A percentile compares a stretch with the other conserved stretches of the same genome.
These are phyloP conservation scores for Eudyptes chrysolophus DNA, from an alignment of 2,113 vertebrate genomes.

Conservation along the genomic window DNA sequence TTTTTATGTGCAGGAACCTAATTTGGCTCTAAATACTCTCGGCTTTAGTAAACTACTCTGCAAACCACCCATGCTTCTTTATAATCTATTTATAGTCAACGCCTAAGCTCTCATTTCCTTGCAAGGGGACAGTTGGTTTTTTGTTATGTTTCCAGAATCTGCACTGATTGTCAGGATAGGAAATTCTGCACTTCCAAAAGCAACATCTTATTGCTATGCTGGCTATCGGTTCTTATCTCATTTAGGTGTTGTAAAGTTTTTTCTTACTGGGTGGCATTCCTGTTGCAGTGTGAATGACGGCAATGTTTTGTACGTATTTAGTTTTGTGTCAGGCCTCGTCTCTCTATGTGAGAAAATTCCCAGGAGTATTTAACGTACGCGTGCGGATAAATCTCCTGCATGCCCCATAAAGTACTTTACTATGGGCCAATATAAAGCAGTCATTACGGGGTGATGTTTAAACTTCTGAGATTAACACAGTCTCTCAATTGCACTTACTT, in stretches of 20 bases:
- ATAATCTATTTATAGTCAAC: not conserved
- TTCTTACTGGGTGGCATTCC: slow-evolving; percentile 69
- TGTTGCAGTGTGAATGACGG: slow-evolving; percentile 17
- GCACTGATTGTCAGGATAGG: not conserved
- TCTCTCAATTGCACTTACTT: slow-evolving; percentile 59
- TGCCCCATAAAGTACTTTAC: slow-evolving; percentile 67
- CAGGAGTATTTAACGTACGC: slow-evolving; percentile 54
- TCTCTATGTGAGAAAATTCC: slow-evolving; percentile 69
- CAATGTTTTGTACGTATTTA: slow-evolving; percentile 29
- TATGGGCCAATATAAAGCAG: slow-evolving; percentile 54
- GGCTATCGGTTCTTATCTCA: slow-evolving; percentile 31
- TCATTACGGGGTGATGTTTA: slow-evolving; percentile 52
- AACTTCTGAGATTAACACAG: slow-evolving; percentile 65
- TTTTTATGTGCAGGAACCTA: not conserved
- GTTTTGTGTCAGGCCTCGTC: slow-evolving; percentile 28
- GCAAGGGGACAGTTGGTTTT: not conserved
- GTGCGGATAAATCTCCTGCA: slow-evolving; percentile 62
- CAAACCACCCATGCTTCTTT: not conserved
- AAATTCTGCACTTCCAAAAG: slow-evolving; percentile 26
- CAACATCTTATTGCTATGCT: not conserved
- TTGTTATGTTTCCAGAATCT: not conserved
- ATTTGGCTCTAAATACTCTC: not conserved
- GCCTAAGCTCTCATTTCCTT: not conserved
- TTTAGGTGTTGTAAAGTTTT: slow-evolving; percentile 38
- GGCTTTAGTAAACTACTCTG: not conserved